phyloP scores from a whole-genome alignment of 2,888 invertebrate genomes.

The Drosophila algonquin region DNA sequence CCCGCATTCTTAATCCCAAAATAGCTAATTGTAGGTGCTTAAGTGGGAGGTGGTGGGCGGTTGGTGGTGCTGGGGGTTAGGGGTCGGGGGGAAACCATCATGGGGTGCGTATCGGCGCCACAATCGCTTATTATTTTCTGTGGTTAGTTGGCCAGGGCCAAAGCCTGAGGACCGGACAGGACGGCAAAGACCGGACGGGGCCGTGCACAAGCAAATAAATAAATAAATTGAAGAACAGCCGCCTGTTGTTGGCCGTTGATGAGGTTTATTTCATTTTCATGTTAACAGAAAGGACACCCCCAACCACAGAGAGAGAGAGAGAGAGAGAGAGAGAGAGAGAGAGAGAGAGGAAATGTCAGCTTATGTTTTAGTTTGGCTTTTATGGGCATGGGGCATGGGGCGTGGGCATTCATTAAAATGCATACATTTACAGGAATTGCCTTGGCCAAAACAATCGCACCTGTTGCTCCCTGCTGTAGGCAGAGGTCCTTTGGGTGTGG shows the following conservation, averaged over 20 bases:
- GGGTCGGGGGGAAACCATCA: constrained; percentile 27
- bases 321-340: too few species aligned
- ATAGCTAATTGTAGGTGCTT: constrained; percentile 34
- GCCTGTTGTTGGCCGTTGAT: constrained; percentile 52
- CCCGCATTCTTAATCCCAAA: constrained; percentile 55
- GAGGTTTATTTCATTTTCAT: constrained; percentile 61
- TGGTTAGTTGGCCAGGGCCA: constrained; percentile 54
- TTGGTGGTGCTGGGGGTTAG: too few species aligned
- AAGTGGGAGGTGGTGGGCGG: constrained; percentile 27
- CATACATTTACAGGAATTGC: constrained; percentile 40
- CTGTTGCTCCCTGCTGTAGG: constrained; percentile 56
- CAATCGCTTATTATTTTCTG: constrained; percentile 55
- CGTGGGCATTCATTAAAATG: constrained; percentile 46
- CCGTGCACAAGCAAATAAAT: constrained; percentile 44
- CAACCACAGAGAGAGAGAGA: neutral
- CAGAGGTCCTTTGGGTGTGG: too few species aligned
- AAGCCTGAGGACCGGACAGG: constrained; percentile 8
- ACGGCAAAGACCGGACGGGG: neutral
- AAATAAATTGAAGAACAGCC: constrained; percentile 56
- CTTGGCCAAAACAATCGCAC: constrained; percentile 43
- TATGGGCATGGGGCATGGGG: constrained; percentile 10
- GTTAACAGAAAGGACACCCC: constrained; percentile 57
- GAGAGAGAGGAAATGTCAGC: constrained; percentile 29
- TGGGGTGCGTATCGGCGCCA: constrained; percentile 60
- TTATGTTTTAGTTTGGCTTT: constrained; percentile 52